phyloP scores from a whole-genome alignment of 2,888 invertebrate genomes.

The Plemyria rubiginata region DNA sequence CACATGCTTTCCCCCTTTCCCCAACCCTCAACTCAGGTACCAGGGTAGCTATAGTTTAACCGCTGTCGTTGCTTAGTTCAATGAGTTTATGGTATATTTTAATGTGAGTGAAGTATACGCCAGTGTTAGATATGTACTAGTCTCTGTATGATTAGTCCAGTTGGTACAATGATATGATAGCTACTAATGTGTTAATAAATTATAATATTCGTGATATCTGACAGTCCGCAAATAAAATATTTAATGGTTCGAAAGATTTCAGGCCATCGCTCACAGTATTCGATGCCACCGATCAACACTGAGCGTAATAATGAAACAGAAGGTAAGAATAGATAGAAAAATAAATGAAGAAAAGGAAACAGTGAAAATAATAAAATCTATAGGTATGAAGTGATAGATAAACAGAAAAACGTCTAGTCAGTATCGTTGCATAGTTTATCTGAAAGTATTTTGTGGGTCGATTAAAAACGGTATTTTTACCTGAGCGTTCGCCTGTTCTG shows the following conservation, averaged over 20 bases:
- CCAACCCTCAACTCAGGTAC: no score
- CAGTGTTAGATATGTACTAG: conserved; percentile 78
- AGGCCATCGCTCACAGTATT: conserved; percentile 52
- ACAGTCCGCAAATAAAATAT: conserved; percentile 44
- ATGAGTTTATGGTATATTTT: conserved; percentile 72
- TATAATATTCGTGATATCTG: conserved; percentile 52
- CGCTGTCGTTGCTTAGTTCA: no score
- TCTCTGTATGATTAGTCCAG: conserved; percentile 77
- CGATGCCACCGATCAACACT: conserved; percentile 67
- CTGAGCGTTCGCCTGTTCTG: conserved; percentile 89
- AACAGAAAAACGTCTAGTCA: conserved; percentile 73
- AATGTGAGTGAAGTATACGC: conserved; percentile 83
- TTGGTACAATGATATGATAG: conserved; percentile 66
- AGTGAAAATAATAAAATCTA: conserved; percentile 77
- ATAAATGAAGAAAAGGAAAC: conserved; percentile 67
- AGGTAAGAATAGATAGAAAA: conserved; percentile 56
- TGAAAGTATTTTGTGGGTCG: conserved; percentile 83
- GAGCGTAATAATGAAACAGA: conserved; percentile 74
- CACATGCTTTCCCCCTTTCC: no score
- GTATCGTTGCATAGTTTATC: conserved; percentile 81
- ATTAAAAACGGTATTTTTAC: conserved; percentile 86
- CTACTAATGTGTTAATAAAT: conserved; percentile 72
- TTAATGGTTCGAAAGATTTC: conserved; percentile 56
- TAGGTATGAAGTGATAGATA: conserved; percentile 79
- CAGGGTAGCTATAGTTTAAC: no score